A percentile compares a stretch with the other conserved stretches of the same genome.
Conservation (phyloP, 1,140 invertebrate genomes). For the Drosophila neocordata region DNA sequence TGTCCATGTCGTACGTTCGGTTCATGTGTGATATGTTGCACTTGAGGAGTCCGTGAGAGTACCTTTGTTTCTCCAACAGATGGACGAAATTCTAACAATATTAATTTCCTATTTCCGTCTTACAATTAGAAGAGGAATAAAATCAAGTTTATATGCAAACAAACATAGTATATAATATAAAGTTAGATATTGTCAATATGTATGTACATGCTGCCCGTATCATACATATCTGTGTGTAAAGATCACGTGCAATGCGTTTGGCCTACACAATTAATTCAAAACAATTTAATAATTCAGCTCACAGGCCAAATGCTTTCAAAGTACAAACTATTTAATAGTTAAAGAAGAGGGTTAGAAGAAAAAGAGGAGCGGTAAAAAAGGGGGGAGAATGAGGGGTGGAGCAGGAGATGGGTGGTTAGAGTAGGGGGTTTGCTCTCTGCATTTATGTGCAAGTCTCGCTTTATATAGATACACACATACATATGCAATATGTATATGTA, state of each 20-base stretch:
- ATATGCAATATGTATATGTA: constrained; percentile 13
- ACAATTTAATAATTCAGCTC: constrained; percentile 66
- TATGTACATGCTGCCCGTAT: not conserved
- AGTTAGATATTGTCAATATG: not conserved
- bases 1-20: too few relatives aligned
- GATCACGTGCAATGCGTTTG: constrained; percentile 63
- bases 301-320: constrained; percentile 42
- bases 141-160: constrained; percentile 13
- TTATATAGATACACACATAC: not conserved
- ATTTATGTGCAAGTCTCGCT: constrained; percentile 10
- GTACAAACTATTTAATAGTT: constrained; percentile 44
- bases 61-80: too few relatives aligned
- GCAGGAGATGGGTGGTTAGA: not conserved
- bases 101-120: constrained; percentile 34
- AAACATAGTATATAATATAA: not conserved
- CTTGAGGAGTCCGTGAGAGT: too few relatives aligned
- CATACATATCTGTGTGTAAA: not conserved
- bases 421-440: not conserved
- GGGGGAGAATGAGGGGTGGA: not conserved
- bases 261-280: constrained; percentile 65
- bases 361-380: too few relatives aligned
- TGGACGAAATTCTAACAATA: not conserved
- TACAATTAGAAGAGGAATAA: constrained; percentile 6
- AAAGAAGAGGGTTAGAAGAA: not conserved
- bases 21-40: too few relatives aligned